phyloP scores from a whole-genome alignment of 2,797 vertebrate genomes.

The Monodelphis domestica region DNA sequence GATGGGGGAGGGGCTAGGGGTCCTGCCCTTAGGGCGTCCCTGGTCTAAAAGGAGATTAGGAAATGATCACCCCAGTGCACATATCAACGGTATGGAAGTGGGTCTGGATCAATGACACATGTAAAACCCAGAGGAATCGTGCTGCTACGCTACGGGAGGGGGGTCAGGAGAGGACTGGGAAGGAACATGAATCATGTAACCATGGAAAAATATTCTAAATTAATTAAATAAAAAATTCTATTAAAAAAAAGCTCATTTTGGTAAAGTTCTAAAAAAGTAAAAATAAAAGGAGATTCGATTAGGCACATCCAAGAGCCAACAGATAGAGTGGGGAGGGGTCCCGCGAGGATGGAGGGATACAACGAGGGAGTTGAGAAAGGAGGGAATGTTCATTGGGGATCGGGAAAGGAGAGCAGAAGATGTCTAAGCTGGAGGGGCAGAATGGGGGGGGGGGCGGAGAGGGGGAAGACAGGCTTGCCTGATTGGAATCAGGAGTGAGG shows the following conservation, averaged over 20 bases:
- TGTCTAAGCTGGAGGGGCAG: neutral
- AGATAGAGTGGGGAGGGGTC: neutral
- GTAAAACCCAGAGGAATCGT: too few species aligned
- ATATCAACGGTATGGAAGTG: too few species aligned
- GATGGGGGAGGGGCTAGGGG: neutral
- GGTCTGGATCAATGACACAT: too few species aligned
- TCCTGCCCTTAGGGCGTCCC: neutral
- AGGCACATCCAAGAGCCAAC: neutral
- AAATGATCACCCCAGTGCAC: too few species aligned
- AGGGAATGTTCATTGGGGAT: neutral
- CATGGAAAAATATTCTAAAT: too few species aligned
- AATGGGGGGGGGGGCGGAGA: too few species aligned
- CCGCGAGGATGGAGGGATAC: neutral
- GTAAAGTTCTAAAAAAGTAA: too few species aligned
- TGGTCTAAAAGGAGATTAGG: neutral
- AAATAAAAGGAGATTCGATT: neutral
- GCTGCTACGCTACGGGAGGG: too few species aligned
- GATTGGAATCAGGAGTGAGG: neutral
- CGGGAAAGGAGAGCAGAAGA: neutral
- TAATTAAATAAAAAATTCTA: too few species aligned
- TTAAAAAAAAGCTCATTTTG: too few species aligned
- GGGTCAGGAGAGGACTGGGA: too few species aligned
- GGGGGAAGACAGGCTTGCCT: neutral
- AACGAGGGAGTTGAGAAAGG: neutral
- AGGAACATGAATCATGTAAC: too few species aligned